Evolutionary conservation across 2,113 vertebrate genomes (phyloP), one percentile per base, ranked within the genome.

Genomic region (Columba livia): DNA sequence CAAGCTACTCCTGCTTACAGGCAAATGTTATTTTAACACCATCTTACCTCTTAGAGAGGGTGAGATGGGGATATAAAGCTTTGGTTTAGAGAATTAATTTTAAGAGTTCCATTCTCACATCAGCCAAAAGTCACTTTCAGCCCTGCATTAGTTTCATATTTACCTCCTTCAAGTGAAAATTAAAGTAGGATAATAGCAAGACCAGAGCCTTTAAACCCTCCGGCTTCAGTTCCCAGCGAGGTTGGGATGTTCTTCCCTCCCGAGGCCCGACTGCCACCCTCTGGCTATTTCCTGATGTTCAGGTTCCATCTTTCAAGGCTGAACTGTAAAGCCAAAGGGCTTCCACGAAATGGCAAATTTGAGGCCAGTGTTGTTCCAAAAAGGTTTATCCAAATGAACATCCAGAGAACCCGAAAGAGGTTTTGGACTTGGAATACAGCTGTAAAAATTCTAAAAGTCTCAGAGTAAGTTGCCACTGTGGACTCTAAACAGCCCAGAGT

Each of bases 221-320:
- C 0, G 2, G 5, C 15, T 65, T 26, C 31, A 6, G 51, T 10
- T 61, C 29, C 38, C 24, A 3, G 7, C 0, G 24, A 69, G 24
- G 36, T 0, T 23, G 40, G 11, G n/a, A 32, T 3, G 25, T n/a
- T 36, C 42, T 64, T 9, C 53, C 42, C 34, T 74, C 11, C 58
- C 57, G 57, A 31, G 62, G n/a, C 21, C 79, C 10, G 66, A 38
- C 77, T 96, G 92, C 88, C 93, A 86, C 19, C 88, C 44, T 32
- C 90, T 90, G 88, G 90, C 70, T 34, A 4, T 32, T 74, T 38
- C 80, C 53, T 10, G 19, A 15, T 0, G 6, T 20, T 79, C 74
- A 65, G 15, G 12, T 50, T 26, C 17, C 58, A 5, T 1, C 9
- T 28, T 54, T n/a, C 23, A 34, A 44, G 42, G 28, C 56, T 62